Evolutionary conservation across 2,888 invertebrate genomes (phyloP).

Genomic region (Psococerastis gibbosa): DNA sequence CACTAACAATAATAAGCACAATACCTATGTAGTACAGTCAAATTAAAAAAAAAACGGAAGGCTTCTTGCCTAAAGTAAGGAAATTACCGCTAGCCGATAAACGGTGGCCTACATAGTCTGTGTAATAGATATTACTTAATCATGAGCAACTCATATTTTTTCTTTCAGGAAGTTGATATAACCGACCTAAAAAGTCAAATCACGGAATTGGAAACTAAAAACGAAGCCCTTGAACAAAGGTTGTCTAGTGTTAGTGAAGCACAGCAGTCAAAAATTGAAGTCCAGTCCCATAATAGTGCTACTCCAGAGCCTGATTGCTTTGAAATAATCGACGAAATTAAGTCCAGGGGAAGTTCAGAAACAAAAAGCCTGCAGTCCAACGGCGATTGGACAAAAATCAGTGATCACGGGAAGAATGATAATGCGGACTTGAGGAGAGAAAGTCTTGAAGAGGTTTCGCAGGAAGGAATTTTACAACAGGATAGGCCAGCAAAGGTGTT

Average conservation of each 20-base stretch:
- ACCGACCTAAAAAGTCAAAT: slow-evolving; percentile 35
- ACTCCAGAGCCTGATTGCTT: slow-evolving; percentile 35
- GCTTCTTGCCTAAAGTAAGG: too few species aligned
- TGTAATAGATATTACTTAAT: too few species aligned
- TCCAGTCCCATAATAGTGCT: slow-evolving; percentile 32
- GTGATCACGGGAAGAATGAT: too few species aligned
- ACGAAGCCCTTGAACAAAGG: slow-evolving; percentile 25
- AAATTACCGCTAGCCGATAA: too few species aligned
- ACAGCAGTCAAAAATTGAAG: slow-evolving; percentile 20
- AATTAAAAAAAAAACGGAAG: too few species aligned
- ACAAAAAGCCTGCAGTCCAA: slow-evolving; percentile 4
- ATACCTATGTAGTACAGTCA: too few species aligned
- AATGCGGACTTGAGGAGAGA: too few species aligned
- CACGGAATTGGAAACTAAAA: slow-evolving; percentile 34
- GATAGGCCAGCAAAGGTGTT: neutral
- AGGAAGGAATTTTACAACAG: too few species aligned
- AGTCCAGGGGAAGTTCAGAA: slow-evolving; percentile 1
- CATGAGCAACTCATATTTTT: too few species aligned
- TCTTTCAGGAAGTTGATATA: slow-evolving; percentile 34
- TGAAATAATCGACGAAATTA: slow-evolving; percentile 35
- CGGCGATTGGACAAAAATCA: slow-evolving; percentile 8
- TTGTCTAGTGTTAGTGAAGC: neutral
- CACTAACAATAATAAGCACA: too few species aligned
- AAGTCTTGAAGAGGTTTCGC: too few species aligned
- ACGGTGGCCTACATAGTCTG: too few species aligned